Percentiles rank a stretch among this genome's conserved stretches.
These are phyloP conservation scores for Cepaea nemoralis DNA, from an alignment of 1,140 invertebrate genomes.

Conservation along the genomic window DNA sequence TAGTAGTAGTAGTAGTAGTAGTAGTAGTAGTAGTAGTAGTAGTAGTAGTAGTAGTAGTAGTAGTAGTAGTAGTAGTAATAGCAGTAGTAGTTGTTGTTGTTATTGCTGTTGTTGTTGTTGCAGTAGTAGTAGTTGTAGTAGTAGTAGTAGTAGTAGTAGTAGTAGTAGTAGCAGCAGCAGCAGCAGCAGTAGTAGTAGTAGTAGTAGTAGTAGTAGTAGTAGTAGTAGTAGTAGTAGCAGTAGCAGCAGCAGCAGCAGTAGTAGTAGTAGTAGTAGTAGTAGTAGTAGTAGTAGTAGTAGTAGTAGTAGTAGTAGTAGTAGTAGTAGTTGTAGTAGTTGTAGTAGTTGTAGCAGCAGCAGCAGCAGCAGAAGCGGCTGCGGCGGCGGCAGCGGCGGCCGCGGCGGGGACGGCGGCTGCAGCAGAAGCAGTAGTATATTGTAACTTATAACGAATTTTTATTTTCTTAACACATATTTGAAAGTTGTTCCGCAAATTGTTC, in stretches of 20 bases:
- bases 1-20: neutral
- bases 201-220: neutral
- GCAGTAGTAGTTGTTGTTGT: no score
- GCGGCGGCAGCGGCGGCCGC: neutral
- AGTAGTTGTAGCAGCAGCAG: no score
- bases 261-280: neutral
- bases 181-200: neutral
- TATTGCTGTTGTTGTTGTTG: no score
- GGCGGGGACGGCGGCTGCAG: neutral
- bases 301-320: conserved; percentile 7
- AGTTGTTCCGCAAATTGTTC: no score
- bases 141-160: neutral
- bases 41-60: neutral
- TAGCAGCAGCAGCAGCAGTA: neutral
- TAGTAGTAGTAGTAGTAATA: conserved; percentile 5
- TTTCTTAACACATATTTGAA: no score
- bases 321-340: neutral
- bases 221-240: neutral
- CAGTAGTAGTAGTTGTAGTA: neutral
- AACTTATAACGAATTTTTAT: no score
- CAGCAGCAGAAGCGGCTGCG: no score
- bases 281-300: neutral
- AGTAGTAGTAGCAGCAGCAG: neutral
- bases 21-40: conserved; percentile 2
- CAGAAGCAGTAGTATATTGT: conserved; percentile 24